These are phyloP conservation scores for Penaeus vannamei DNA, from an alignment of 1,140 invertebrate genomes.

Conservation along the genomic window DNA sequence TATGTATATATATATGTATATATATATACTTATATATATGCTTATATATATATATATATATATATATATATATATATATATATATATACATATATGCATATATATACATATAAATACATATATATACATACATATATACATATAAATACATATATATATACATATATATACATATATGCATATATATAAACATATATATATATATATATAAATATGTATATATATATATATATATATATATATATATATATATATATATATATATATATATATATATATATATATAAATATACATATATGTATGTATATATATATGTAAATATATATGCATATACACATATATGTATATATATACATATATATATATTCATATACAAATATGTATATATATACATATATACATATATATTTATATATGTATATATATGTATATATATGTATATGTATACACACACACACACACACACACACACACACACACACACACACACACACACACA, in stretches of 20 bases:
- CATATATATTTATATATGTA: no score
- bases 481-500: no score
- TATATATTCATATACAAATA: constrained; percentile 4
- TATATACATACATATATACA: not conserved
- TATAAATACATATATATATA: not conserved
- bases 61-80: not conserved
- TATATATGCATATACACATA: constrained; percentile 35
- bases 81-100: not conserved
- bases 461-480: no score
- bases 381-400: no score
- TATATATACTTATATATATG: constrained; percentile 49
- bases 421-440: not conserved
- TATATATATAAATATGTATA: not conserved
- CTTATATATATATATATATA: not conserved
- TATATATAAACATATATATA: not conserved
- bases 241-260: constrained; percentile 4
- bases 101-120: constrained; percentile 21
- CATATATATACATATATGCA: not conserved
- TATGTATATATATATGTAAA: not conserved
- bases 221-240: not conserved
- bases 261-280: not conserved
- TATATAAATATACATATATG: not conserved
- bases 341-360: constrained; percentile 33
- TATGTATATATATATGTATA: constrained; percentile 52
- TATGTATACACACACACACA: not conserved